A percentile compares a stretch with the other conserved stretches of the same genome.
Evolutionary conservation across 2,113 vertebrate genomes (phyloP).

Genomic region (Oncorhynchus nerka): DNA sequence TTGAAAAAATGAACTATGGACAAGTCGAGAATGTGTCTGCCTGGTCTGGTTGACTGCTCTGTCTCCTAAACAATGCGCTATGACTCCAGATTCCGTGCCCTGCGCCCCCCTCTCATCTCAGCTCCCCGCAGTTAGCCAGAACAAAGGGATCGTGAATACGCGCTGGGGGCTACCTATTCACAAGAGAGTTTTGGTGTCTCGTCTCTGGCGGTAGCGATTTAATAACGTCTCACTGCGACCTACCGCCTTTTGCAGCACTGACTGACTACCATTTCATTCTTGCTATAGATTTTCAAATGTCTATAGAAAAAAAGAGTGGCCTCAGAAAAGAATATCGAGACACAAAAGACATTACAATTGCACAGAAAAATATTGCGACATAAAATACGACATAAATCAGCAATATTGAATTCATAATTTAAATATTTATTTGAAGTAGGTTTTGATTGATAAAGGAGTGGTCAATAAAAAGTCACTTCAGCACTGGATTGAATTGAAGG

Average conservation of each 20-base stretch:
- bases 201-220: constrained; percentile 46
- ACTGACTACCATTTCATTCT: not conserved
- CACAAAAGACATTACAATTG: not conserved
- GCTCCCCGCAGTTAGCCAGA: constrained; percentile 69
- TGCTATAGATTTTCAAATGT: not conserved
- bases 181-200: constrained; percentile 49
- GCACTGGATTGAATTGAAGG: not conserved
- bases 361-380: not conserved
- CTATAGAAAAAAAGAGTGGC: constrained; percentile 1
- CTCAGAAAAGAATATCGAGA: not conserved
- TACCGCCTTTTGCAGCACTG: constrained; percentile 18
- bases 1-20: constrained; percentile 19
- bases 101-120: constrained; percentile 61
- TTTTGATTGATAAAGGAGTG: not conserved
- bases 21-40: constrained; percentile 62
- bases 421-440: not conserved
- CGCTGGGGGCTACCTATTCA: constrained; percentile 42
- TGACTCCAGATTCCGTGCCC: constrained; percentile 63
- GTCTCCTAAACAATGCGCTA: constrained; percentile 83
- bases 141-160: constrained; percentile 84
- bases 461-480: not conserved
- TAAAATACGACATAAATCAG: not conserved
- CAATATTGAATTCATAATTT: not conserved
- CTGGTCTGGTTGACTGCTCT: constrained; percentile 66
- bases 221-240: constrained; percentile 35